phyloP scores from a whole-genome alignment of 2,888 invertebrate species.

The Apomyelois bistriatella region DNA sequence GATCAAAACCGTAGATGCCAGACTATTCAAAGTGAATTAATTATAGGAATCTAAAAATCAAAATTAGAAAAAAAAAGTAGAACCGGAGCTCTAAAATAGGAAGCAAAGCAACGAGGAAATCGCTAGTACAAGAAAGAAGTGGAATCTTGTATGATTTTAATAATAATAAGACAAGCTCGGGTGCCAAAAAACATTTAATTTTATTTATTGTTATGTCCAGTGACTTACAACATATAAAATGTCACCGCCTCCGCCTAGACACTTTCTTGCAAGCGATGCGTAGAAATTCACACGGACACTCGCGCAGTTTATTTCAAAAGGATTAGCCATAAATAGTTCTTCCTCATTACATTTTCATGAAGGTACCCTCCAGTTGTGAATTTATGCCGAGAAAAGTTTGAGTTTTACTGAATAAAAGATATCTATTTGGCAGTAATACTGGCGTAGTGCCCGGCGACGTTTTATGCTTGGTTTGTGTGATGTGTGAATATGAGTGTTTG shows the following conservation, averaged over 20 bases:
- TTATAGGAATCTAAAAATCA: no score
- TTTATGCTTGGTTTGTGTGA: conserved; percentile 45
- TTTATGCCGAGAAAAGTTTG: conserved; percentile 76
- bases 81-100: no score
- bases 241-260: conserved; percentile 28
- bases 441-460: conserved; percentile 61
- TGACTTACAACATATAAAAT: background rate
- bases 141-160: no score
- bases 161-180: no score
- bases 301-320: conserved; percentile 72
- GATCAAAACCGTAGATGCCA: no score
- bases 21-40: no score
- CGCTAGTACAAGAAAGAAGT: no score
- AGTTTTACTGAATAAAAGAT: conserved; percentile 76
- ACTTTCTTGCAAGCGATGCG: conserved; percentile 56
- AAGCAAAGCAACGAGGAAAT: no score
- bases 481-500: conserved; percentile 30
- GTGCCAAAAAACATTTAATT: no score
- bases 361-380: conserved; percentile 62
- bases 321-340: conserved; percentile 78
- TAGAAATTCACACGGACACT: conserved; percentile 53
- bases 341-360: conserved; percentile 77
- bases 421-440: conserved; percentile 68
- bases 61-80: no score
- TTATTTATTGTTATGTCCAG: background rate